A percentile compares a stretch with the other conserved stretches of the same genome.
Conservation (phyloP, 2,113 vertebrate species). For the Corythornis madagascariensis region DNA sequence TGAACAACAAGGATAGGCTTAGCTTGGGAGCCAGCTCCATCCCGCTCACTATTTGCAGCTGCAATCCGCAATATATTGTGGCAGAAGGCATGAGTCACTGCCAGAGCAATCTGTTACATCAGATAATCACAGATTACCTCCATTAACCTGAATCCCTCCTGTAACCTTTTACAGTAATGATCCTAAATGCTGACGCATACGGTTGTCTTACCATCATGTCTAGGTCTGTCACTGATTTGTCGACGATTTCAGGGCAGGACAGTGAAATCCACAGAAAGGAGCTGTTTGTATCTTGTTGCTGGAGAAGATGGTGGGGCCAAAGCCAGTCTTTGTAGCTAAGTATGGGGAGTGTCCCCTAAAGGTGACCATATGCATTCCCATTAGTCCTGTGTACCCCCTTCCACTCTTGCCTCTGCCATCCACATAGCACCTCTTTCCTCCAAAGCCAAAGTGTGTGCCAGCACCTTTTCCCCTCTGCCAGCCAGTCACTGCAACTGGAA, state of each 20-base stretch:
- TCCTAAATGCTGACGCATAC: conserved; percentile 32
- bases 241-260: neutral
- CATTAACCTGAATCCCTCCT: conserved; percentile 61
- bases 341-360: neutral
- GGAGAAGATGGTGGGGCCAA: neutral
- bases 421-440: neutral
- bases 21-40: neutral
- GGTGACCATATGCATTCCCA: neutral
- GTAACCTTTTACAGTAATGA: conserved; percentile 33
- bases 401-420: neutral
- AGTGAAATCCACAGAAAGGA: neutral
- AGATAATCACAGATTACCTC: conserved; percentile 63
- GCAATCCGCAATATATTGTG: neutral
- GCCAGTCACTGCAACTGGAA: neutral
- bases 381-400: neutral
- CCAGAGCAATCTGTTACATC: conserved; percentile 51
- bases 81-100: conserved; percentile 56
- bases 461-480: neutral
- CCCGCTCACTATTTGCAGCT: conserved; percentile 43
- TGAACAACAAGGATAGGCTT: neutral
- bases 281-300: neutral
- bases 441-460: neutral
- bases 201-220: neutral
- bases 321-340: neutral
- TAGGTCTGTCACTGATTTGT: neutral